Conservation (phyloP, 2,113 vertebrate species). For the Verasper variegatus region DNA sequence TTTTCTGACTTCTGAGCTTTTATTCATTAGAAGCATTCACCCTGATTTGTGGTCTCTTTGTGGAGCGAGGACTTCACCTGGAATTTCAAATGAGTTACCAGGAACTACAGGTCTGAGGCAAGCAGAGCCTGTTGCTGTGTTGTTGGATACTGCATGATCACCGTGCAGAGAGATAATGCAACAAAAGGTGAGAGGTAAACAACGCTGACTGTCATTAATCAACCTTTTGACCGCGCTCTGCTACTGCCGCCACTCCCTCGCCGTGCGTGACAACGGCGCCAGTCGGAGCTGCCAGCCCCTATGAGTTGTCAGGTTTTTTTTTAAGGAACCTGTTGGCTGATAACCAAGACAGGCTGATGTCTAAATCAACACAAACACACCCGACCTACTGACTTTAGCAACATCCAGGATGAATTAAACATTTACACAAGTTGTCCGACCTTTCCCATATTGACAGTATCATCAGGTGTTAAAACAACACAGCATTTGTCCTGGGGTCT, state of each 20-base stretch:
- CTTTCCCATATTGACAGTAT: constrained; percentile 66
- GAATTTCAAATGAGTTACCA: constrained; percentile 28
- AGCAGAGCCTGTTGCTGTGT: constrained; percentile 56
- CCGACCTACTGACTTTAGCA: constrained; percentile 54
- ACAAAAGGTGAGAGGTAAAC: constrained; percentile 73
- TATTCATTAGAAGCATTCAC: too few species aligned
- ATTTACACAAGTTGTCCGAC: constrained; percentile 30
- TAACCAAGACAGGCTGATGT: constrained; percentile 46
- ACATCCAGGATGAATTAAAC: constrained; percentile 64
- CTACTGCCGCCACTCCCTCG: constrained; percentile 56
- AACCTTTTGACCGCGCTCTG: constrained; percentile 61
- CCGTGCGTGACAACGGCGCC: constrained; percentile 50
- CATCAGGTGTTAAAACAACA: constrained; percentile 39
- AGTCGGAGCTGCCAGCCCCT: constrained; percentile 61
- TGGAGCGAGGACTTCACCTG: background rate
- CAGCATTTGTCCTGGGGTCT: constrained; percentile 29
- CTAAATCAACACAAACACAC: constrained; percentile 58
- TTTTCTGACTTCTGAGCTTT: background rate
- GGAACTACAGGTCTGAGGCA: constrained; percentile 35
- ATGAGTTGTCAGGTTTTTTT: constrained; percentile 55
- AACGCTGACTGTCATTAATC: constrained; percentile 70
- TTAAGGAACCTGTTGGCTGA: constrained; percentile 57
- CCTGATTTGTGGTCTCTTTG: background rate
- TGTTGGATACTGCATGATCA: constrained; percentile 24
- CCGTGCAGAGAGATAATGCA: constrained; percentile 61